These are phyloP conservation scores for Lucilia sericata DNA, from an alignment of 1,140 invertebrate genomes.

Conservation along the genomic window DNA sequence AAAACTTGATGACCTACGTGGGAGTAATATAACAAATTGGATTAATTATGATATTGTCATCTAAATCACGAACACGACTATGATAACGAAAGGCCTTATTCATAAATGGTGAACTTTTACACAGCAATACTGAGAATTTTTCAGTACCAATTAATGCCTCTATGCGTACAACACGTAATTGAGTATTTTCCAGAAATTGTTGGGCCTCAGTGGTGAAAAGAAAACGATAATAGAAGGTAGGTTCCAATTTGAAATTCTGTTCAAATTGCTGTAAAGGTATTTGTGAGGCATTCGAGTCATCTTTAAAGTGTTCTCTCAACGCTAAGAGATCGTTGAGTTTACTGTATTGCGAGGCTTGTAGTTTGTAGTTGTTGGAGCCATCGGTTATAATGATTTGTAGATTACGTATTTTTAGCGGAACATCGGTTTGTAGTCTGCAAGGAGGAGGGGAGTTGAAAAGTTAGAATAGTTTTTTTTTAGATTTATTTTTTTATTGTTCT, in stretches of 20 bases:
- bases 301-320: slow-evolving; percentile 47
- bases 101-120: slow-evolving; percentile 55
- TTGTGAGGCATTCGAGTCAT: background rate
- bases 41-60: slow-evolving; percentile 64
- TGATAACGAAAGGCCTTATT: slow-evolving; percentile 60
- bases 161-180: slow-evolving; percentile 59
- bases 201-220: slow-evolving; percentile 59
- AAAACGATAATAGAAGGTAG: slow-evolving; percentile 60
- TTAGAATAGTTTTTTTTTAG: background rate
- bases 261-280: slow-evolving; percentile 51
- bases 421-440: slow-evolving; percentile 61
- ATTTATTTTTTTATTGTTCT: background rate
- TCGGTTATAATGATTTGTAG: slow-evolving; percentile 61
- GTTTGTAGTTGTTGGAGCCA: slow-evolving; percentile 56
- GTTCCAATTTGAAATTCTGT: slow-evolving; percentile 60
- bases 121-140: slow-evolving; percentile 57
- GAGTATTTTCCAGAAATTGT: slow-evolving; percentile 65
- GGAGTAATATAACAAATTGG: slow-evolving; percentile 66
- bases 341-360: slow-evolving; percentile 58
- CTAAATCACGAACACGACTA: slow-evolving; percentile 61
- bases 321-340: slow-evolving; percentile 55
- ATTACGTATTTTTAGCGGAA: slow-evolving; percentile 60
- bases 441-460: background rate
- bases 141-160: slow-evolving; percentile 65
- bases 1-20: slow-evolving; percentile 59